Percentiles rank a stretch among this genome's conserved stretches.
Conservation (phyloP, 2,797 vertebrate species). For the Hippoglossus hippoglossus region DNA sequence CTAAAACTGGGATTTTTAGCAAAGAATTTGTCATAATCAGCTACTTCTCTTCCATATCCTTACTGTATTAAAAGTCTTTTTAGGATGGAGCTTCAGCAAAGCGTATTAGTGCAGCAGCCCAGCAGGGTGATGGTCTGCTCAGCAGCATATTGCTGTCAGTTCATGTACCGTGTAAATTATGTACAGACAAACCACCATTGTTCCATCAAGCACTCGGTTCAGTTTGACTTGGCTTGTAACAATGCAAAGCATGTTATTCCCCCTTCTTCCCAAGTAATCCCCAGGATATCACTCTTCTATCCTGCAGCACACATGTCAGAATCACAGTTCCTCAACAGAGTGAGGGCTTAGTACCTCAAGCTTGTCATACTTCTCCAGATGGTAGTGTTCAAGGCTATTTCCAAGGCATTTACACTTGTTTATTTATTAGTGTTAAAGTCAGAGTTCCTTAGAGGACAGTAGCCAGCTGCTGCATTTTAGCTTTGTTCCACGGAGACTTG, state of each 20-base stretch:
- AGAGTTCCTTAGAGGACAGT: slow-evolving; percentile 79
- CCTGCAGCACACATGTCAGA: slow-evolving; percentile 69
- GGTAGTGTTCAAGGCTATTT: slow-evolving; percentile 73
- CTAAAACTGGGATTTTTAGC: background rate
- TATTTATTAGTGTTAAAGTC: slow-evolving; percentile 80
- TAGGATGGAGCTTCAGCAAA: slow-evolving; percentile 24
- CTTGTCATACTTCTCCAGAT: slow-evolving; percentile 83
- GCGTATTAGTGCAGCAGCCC: slow-evolving; percentile 20
- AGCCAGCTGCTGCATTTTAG: slow-evolving; percentile 83
- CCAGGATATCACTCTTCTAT: slow-evolving; percentile 66
- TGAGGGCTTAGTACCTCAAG: slow-evolving; percentile 74
- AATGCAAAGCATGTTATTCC: slow-evolving; percentile 39
- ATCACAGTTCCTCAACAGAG: slow-evolving; percentile 68
- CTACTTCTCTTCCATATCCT: slow-evolving; percentile 1
- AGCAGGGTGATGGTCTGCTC: slow-evolving; percentile 35
- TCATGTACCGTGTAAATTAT: slow-evolving; percentile 57
- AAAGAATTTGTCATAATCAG: background rate
- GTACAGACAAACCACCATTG: slow-evolving; percentile 31
- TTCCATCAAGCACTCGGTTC: slow-evolving; percentile 38
- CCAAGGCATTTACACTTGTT: slow-evolving; percentile 75
- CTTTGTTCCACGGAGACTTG: slow-evolving; percentile 73
- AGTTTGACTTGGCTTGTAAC: slow-evolving; percentile 40
- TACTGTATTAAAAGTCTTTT: slow-evolving; percentile 23
- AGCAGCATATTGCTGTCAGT: slow-evolving; percentile 49
- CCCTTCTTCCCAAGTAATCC: slow-evolving; percentile 58